These are phyloP conservation scores for Cephus runcator DNA, from an alignment of 2,888 invertebrate genomes.

Conservation along the genomic window DNA sequence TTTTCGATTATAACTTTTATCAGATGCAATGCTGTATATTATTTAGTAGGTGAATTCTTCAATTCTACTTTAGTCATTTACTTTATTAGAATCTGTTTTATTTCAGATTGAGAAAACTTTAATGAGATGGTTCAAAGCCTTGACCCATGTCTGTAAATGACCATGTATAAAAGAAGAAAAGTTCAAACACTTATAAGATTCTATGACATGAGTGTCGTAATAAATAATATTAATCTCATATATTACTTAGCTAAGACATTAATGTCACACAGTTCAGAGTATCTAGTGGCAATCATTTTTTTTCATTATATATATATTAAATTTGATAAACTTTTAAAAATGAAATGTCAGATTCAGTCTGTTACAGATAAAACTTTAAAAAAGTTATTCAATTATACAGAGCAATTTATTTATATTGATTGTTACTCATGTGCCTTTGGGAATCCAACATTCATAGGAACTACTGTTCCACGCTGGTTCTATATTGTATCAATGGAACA, in stretches of 20 bases:
- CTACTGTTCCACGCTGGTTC: conserved; percentile 29
- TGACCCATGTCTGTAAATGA: not conserved
- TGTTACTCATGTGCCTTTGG: conserved; percentile 42
- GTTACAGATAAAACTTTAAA: conserved; percentile 37
- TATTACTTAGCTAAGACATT: conserved; percentile 25
- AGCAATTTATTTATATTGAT: conserved; percentile 37
- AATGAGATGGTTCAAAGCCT: not conserved
- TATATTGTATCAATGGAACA: conserved; percentile 44
- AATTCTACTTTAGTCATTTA: not conserved
- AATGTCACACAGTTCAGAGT: conserved; percentile 34
- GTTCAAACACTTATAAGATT: not conserved
- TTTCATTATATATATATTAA: conserved; percentile 36
- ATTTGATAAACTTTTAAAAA: conserved; percentile 34
- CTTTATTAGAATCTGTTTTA: not conserved
- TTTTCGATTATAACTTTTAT: not conserved
- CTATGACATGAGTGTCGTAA: not conserved
- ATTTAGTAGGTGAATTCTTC: not conserved
- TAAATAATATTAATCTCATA: not conserved
- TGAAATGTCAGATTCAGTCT: conserved; percentile 28
- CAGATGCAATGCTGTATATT: not conserved
- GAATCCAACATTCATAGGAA: conserved; percentile 22
- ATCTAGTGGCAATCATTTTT: conserved; percentile 43
- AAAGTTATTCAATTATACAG: conserved; percentile 23
- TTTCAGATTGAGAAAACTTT: not conserved
- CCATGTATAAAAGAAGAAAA: not conserved